Evolutionary conservation across 2,113 vertebrate genomes (phyloP).

Genomic region (Carassius auratus): DNA sequence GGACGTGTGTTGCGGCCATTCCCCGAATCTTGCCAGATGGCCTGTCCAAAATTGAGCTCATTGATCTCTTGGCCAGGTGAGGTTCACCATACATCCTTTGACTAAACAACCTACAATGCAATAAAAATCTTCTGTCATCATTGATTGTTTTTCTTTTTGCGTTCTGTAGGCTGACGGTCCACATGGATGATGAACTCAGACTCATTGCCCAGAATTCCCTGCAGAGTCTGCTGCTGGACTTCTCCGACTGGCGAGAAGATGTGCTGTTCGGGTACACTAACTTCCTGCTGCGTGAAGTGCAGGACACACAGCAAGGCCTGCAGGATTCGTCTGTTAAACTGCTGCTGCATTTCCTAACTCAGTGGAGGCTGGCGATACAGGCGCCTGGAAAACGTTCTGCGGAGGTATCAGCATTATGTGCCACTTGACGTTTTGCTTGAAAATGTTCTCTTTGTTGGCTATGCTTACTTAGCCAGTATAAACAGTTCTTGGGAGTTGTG

Average conservation of each 20-base stretch:
- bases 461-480: neutral
- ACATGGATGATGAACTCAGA: slow-evolving; percentile 98
- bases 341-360: slow-evolving; percentile 93
- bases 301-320: slow-evolving; percentile 91
- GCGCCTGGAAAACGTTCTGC: slow-evolving; percentile 85
- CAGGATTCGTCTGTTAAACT: slow-evolving; percentile 95
- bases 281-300: slow-evolving; percentile 94
- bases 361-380: slow-evolving; percentile 93
- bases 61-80: slow-evolving; percentile 93
- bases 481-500: neutral
- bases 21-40: slow-evolving; percentile 96
- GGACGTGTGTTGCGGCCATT: slow-evolving; percentile 96
- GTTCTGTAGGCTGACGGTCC: slow-evolving; percentile 87
- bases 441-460: neutral
- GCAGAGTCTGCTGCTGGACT: slow-evolving; percentile 94
- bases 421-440: neutral
- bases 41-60: slow-evolving; percentile 96
- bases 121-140: neutral
- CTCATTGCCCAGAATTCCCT: slow-evolving; percentile 97
- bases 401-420: slow-evolving; percentile 77
- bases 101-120: neutral
- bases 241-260: slow-evolving; percentile 96
- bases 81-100: slow-evolving; percentile 35
- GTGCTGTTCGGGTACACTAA: slow-evolving; percentile 96
- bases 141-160: slow-evolving; percentile 17